phyloP scores from a whole-genome alignment of 2,888 invertebrate genomes.

The Diarsia mendica region DNA sequence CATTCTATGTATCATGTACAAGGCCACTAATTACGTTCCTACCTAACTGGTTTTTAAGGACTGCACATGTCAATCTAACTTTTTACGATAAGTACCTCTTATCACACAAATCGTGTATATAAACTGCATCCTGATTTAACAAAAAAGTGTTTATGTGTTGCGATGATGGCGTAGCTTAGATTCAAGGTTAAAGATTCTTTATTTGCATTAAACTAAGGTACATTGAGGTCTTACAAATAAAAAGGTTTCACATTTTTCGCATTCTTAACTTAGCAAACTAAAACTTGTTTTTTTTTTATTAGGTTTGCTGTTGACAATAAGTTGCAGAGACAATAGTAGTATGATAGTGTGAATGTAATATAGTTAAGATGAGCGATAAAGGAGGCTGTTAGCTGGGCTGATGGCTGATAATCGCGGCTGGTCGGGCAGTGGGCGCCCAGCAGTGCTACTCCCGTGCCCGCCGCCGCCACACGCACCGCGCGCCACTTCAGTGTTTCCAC shows the following conservation, averaged over 20 bases:
- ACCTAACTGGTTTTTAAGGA: constrained; percentile 37
- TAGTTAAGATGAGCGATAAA: constrained; percentile 30
- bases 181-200: no score
- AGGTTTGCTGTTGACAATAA: not conserved
- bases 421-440: constrained; percentile 35
- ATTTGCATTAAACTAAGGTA: no score
- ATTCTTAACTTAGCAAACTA: no score
- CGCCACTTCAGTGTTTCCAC: constrained; percentile 29
- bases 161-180: no score
- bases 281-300: no score
- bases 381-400: constrained; percentile 36
- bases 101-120: not conserved
- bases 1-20: constrained; percentile 27
- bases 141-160: not conserved
- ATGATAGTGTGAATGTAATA: constrained; percentile 5
- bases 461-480: constrained; percentile 59
- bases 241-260: no score
- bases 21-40: constrained; percentile 37
- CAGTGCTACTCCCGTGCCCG: constrained; percentile 65
- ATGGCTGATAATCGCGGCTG: constrained; percentile 19
- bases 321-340: not conserved
- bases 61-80: constrained; percentile 29
- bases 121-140: constrained; percentile 8
- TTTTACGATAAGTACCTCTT: constrained; percentile 31
- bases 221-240: no score